These are phyloP conservation scores for Myotis findleyi DNA, from an alignment of 2,797 vertebrate species.

Conservation along the genomic window DNA sequence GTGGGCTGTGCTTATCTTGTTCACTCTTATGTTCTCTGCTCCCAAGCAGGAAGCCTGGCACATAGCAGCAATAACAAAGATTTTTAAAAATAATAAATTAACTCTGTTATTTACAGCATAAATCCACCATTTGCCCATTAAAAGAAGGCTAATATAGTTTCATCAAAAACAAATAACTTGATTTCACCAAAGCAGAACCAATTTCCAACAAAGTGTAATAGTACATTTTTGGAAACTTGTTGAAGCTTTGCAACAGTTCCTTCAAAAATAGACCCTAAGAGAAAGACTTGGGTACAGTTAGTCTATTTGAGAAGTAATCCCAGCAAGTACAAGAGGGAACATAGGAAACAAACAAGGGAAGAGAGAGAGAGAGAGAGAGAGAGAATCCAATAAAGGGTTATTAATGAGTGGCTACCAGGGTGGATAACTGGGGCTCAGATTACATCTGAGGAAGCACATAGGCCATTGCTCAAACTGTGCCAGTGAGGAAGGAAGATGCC, in stretches of 20 bases:
- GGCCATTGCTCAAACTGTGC: neutral
- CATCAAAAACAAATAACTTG: neutral
- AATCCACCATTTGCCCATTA: neutral
- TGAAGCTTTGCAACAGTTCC: conserved; percentile 5
- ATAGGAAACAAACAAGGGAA: neutral
- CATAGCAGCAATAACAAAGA: neutral
- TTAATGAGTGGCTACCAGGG: neutral
- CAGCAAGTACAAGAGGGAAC: neutral
- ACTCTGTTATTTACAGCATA: neutral
- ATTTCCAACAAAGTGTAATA: neutral
- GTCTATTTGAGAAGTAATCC: neutral
- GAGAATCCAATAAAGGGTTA: neutral
- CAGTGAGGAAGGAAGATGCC: neutral
- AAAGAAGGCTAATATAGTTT: neutral
- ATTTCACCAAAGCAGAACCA: neutral
- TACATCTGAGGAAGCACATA: neutral
- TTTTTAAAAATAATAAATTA: neutral
- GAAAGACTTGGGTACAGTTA: neutral
- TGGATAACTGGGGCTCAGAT: neutral
- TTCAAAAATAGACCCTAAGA: neutral
- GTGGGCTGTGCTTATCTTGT: neutral
- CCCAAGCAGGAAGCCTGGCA: neutral
- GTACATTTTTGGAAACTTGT: neutral
- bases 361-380: neutral
- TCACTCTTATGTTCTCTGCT: neutral